Conservation (phyloP, 2,113 vertebrate genomes). For the Cepphus grylle region DNA sequence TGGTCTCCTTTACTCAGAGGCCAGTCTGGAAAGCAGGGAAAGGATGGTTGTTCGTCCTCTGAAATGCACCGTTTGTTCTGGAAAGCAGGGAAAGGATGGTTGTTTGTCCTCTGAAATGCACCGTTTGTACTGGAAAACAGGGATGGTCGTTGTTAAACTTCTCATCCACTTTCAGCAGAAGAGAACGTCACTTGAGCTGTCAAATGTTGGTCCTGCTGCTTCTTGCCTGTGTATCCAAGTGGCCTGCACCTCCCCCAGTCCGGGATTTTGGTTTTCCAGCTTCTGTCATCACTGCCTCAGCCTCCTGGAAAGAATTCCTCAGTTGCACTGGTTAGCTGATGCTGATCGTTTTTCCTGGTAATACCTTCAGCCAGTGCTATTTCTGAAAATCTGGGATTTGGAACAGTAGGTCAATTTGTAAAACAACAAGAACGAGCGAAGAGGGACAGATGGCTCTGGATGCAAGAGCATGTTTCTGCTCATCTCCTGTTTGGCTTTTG, state of each 20-base stretch:
- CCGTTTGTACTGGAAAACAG: background rate
- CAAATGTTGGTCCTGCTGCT: background rate
- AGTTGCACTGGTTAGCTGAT: background rate
- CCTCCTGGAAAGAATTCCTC: constrained; percentile 17
- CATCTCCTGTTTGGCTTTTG: constrained; percentile 44
- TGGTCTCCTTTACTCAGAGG: background rate
- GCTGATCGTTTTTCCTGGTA: constrained; percentile 5
- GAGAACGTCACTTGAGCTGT: background rate
- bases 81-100: background rate
- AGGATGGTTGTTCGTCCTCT: background rate
- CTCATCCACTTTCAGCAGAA: background rate
- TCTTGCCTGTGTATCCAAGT: background rate
- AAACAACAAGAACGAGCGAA: background rate
- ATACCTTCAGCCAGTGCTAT: constrained; percentile 33
- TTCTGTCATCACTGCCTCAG: constrained; percentile 15
- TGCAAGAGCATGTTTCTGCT: constrained; percentile 8
- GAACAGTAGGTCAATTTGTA: constrained; percentile 63
- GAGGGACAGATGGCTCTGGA: constrained; percentile 55
- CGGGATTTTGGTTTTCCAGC: constrained; percentile 13
- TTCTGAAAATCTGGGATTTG: constrained; percentile 56
- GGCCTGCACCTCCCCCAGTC: background rate
- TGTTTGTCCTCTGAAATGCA: background rate
- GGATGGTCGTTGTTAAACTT: background rate
- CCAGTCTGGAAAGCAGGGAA: background rate
- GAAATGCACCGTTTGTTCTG: background rate